A percentile compares a stretch with the other conserved stretches of the same genome.
Evolutionary conservation across 2,888 invertebrate species (phyloP).

Genomic region (Coremacera marginata): DNA sequence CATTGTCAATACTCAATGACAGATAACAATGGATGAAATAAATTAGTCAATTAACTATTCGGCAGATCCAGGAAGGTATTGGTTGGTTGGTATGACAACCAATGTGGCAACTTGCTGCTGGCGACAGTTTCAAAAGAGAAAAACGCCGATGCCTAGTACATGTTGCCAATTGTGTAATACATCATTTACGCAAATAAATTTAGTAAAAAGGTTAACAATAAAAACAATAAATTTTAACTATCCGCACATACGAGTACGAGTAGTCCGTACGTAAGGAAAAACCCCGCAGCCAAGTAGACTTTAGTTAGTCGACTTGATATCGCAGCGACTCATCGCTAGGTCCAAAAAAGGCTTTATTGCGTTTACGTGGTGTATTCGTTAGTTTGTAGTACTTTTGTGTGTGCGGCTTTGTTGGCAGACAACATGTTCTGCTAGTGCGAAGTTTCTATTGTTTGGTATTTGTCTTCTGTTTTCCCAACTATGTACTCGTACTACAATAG

Average conservation of each 20-base stretch:
- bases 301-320: conserved; percentile 5
- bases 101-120: not conserved
- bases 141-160: not conserved
- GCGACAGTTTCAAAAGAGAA: not conserved
- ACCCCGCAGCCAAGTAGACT: conserved; percentile 17
- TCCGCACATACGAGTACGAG: conserved; percentile 14
- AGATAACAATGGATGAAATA: conserved; percentile 30
- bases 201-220: conserved; percentile 46
- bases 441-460: conserved; percentile 17
- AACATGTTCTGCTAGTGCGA: conserved; percentile 15
- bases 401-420: conserved; percentile 12
- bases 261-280: conserved; percentile 9
- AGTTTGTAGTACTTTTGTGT: not conserved
- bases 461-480: not conserved
- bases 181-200: conserved; percentile 50
- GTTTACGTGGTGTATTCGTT: not conserved
- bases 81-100: not conserved
- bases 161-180: conserved; percentile 44
- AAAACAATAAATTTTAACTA: conserved; percentile 45
- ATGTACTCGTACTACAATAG: not conserved
- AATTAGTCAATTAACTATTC: conserved; percentile 21
- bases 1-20: conserved; percentile 31
- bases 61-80: not conserved
- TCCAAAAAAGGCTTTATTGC: not conserved
- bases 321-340: conserved; percentile 26